A percentile compares a stretch with the other conserved stretches of the same genome.
Evolutionary conservation across 2,797 vertebrate genomes (phyloP).

Genomic region (Lepilemur ruficaudatus): DNA sequence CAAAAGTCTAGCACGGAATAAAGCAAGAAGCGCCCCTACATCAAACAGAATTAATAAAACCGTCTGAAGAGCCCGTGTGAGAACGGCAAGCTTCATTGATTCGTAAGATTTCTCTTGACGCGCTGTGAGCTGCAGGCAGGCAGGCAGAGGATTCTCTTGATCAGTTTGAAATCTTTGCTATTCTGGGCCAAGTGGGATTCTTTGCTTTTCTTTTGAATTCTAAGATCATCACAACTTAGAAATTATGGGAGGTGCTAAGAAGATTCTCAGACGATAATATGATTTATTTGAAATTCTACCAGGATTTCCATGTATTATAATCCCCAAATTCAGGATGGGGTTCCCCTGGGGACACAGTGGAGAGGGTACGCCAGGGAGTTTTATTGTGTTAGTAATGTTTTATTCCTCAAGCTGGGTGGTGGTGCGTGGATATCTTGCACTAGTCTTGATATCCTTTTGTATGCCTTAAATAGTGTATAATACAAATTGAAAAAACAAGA

Average conservation of each 20-base stretch:
- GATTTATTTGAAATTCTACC: background rate
- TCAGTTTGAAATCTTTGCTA: background rate
- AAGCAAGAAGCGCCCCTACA: background rate
- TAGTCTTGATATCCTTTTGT: background rate
- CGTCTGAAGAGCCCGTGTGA: background rate
- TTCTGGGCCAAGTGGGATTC: background rate
- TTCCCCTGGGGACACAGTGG: background rate
- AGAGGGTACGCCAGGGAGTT: fast-evolving
- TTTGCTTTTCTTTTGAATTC: constrained; percentile 30
- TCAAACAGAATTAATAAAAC: constrained; percentile 1
- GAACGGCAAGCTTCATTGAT: background rate
- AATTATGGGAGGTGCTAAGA: background rate
- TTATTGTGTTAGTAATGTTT: background rate
- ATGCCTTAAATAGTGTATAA: background rate
- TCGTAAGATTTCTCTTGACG: background rate
- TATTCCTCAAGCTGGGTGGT: background rate
- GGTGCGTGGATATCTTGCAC: background rate
- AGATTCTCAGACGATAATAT: background rate
- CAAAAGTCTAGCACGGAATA: background rate
- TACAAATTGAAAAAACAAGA: background rate
- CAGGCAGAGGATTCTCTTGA: background rate
- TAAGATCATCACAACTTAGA: background rate
- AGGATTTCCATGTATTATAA: background rate
- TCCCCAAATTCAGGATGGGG: background rate
- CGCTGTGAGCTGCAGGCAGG: fast-evolving